Evolutionary conservation across 1,140 invertebrate genomes (phyloP), one percentile per base, ranked within the genome.

Genomic region (Drosophila albomicans): DNA sequence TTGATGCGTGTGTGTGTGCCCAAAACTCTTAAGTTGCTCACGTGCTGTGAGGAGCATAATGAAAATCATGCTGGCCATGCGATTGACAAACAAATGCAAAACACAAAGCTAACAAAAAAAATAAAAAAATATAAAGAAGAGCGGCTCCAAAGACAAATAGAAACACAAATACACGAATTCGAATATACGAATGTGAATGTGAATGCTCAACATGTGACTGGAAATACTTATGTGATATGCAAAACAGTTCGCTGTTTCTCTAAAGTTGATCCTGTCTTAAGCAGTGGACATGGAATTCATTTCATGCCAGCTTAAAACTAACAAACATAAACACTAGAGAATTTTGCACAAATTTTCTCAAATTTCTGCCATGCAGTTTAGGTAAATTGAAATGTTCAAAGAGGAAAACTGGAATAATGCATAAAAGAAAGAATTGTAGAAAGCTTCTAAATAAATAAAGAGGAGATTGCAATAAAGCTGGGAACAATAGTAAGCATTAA

Each of bases 161-260:
- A 56, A 35, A 70, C 10, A 2, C 32, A 28, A 15, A 58, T 16
- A 5, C 35, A 63, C 28, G 48, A 62, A 49, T 48, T 32, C 43
- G 46, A 62, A 48, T 15, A 4, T 28, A 2, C 43, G 11, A 59
- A 59, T 59, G 41, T 15, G 20, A 59, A 51, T n/a, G 30, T 30
- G 25, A 38, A 41, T 63, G 48, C 58, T 20, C 51, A 46, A 35
- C 68, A 71, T 71, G 68, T 71, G 61, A 71, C 68, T 56, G 30
- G 61, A 71, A 71, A 71, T 57, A 41, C 49, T 64, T 56, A 71
- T 71, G 49, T 56, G 61, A 57, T 57, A 71, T 71, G 59, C 68
- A 71, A 71, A 71, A n/a, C 61, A 71, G 68, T 49, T 30, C 10
- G 16, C 61, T 56, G 68, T 38, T 30, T 5, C n/a, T 30, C 35